Evolutionary conservation across 2,113 vertebrate genomes (phyloP).

Genomic region (Aegotheles bennettii): DNA sequence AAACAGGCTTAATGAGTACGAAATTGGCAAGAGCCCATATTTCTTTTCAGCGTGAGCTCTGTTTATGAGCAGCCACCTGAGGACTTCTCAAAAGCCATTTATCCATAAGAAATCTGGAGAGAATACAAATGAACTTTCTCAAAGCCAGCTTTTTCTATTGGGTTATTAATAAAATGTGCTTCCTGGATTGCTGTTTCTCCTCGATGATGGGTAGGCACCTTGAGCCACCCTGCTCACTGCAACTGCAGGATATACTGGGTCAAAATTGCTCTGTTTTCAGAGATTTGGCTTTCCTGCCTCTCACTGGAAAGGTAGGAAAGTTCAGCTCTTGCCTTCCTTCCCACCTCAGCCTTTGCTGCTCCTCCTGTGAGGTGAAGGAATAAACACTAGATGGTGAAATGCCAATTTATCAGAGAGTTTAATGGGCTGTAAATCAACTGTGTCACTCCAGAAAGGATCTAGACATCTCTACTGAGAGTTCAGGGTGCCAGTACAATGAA

Average conservation of each 20-base stretch:
- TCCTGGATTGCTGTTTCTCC: background rate
- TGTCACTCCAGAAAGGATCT: background rate
- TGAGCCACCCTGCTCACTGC: background rate
- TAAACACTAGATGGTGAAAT: background rate
- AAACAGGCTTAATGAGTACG: conserved; percentile 44
- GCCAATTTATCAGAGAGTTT: background rate
- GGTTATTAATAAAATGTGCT: background rate
- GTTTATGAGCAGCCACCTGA: background rate
- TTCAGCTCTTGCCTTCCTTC: background rate
- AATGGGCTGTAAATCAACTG: background rate
- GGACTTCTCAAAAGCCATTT: background rate
- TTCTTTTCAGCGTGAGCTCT: background rate
- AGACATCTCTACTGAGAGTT: background rate
- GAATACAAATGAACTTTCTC: background rate
- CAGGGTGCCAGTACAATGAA: background rate
- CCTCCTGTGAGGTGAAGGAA: background rate
- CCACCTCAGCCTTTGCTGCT: background rate
- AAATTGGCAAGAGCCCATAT: background rate
- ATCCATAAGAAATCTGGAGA: background rate
- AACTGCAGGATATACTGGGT: background rate
- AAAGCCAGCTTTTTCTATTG: background rate
- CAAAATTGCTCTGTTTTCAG: background rate
- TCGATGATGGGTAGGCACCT: background rate
- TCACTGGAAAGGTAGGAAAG: background rate
- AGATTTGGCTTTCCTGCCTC: background rate